phyloP scores from a whole-genome alignment of 1,140 invertebrate genomes.

The Euwallacea fornicatus region DNA sequence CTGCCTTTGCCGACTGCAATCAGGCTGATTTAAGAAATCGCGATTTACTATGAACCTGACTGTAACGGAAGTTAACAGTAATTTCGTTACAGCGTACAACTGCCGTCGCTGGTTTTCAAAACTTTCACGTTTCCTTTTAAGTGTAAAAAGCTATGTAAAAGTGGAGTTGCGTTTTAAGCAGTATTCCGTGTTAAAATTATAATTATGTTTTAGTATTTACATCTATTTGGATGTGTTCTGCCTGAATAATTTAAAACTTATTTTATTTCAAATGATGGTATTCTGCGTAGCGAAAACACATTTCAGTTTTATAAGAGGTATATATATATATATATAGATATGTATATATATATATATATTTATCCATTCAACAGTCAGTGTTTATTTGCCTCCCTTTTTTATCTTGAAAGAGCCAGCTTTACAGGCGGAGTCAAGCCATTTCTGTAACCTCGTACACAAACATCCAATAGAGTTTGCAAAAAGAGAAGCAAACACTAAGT shows the following conservation, averaged over 20 bases:
- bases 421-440: constrained; percentile 4
- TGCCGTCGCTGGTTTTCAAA: constrained; percentile 27
- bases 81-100: constrained; percentile 33
- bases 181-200: constrained; percentile 31
- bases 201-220: constrained; percentile 16
- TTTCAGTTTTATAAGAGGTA: no score
- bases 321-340: no score
- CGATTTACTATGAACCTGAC: constrained; percentile 33
- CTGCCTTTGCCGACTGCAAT: constrained; percentile 50
- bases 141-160: constrained; percentile 34
- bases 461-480: constrained; percentile 4
- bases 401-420: not conserved
- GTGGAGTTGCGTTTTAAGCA: constrained; percentile 24
- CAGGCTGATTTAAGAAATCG: constrained; percentile 51
- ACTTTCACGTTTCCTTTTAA: constrained; percentile 34
- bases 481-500: constrained; percentile 19
- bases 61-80: constrained; percentile 36
- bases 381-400: not conserved
- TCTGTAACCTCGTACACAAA: constrained; percentile 10
- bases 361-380: not conserved
- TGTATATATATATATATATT: no score
- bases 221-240: not conserved
- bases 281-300: no score
- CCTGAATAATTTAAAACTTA: not conserved
- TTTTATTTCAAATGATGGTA: not conserved